Conservation (phyloP, 1,140 invertebrate genomes). For the Penaeus indicus region DNA sequence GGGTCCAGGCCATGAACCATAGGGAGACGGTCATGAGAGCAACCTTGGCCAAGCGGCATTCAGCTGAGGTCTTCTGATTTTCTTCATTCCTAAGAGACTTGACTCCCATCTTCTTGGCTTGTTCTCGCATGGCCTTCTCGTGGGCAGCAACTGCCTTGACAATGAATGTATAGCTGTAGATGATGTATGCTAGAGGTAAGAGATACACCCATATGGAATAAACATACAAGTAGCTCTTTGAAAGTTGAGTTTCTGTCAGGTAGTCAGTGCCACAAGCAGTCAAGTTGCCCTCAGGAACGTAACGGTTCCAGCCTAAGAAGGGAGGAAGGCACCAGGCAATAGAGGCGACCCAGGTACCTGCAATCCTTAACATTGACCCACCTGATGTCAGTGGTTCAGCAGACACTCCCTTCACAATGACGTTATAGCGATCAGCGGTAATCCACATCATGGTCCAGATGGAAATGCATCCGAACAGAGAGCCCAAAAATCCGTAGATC, state of each 20-base stretch:
- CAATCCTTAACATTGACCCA: background rate
- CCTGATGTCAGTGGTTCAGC: background rate
- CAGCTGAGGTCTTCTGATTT: background rate
- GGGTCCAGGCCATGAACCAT: constrained; percentile 5
- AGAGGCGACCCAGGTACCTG: background rate
- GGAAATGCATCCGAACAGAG: background rate
- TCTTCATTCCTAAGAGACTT: constrained; percentile 18
- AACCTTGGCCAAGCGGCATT: constrained; percentile 11
- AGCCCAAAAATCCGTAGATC: background rate
- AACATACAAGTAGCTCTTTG: background rate
- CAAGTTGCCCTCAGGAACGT: background rate
- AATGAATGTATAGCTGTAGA: constrained; percentile 17
- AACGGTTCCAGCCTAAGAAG: background rate
- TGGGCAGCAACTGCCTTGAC: constrained; percentile 12
- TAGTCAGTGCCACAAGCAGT: constrained; percentile 16
- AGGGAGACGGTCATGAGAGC: constrained; percentile 11
- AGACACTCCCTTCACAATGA: constrained; percentile 21
- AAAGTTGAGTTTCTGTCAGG: background rate
- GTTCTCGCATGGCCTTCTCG: constrained; percentile 7
- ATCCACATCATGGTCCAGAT: constrained; percentile 13
- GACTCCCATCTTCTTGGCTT: constrained; percentile 28
- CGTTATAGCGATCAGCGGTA: constrained; percentile 7
- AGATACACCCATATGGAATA: background rate
- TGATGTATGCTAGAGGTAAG: background rate
- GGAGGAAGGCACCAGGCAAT: constrained; percentile 1